Evolutionary conservation across 53 echinoderm and acorn worm species (phyloP), one percentile per base, ranked within the genome.

Genomic region (Stichopus horrens): DNA sequence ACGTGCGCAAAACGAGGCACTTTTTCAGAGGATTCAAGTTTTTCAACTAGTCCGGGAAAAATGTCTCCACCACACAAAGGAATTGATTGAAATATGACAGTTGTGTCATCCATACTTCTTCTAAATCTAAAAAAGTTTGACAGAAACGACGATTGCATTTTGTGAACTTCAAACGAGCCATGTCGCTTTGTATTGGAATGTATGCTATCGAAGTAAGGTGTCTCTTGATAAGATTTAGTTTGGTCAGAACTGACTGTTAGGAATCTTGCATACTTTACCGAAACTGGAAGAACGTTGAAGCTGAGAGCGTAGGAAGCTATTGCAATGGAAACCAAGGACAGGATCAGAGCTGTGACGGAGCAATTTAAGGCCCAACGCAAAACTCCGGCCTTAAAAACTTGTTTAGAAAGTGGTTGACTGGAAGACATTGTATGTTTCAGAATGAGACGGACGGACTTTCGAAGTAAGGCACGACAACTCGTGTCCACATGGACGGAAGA

Each of bases 251-350:
- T 14, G n/a, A 14, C 60, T 23, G 63, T 11, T 59, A 83, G 60
- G 23, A 54, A 63, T 4, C 63, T 19, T 37, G 60, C 83, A 23
- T 83, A 83, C 9, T 23, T 83, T 8, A 83, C 83, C 14, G 83
- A 67, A 21, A 85, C 85, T 21, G 85, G 85, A 0, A 85, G 21
- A 23, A 85, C 9, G 14, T 85, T 85, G 52, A 65, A 85, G 52
- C 85, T 85, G 67, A 85, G 85, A 37, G 85, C 85, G 37, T 85
- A 85, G 8, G 85, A 85, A 9, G 85, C 85, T 85, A 85, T 66
- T 18, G 59, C 52, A 14, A 85, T 65, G 20, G 85, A 85, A 7
- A 23, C 67, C 9, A 85, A 11, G 0, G 85, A 85, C 22, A 85
- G 23, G 20, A 85, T 85, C 52, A 85, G 59, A 58, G 85, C 85